phyloP scores from a whole-genome alignment of 2,797 vertebrate genomes.

The Cottoperca gobio region DNA sequence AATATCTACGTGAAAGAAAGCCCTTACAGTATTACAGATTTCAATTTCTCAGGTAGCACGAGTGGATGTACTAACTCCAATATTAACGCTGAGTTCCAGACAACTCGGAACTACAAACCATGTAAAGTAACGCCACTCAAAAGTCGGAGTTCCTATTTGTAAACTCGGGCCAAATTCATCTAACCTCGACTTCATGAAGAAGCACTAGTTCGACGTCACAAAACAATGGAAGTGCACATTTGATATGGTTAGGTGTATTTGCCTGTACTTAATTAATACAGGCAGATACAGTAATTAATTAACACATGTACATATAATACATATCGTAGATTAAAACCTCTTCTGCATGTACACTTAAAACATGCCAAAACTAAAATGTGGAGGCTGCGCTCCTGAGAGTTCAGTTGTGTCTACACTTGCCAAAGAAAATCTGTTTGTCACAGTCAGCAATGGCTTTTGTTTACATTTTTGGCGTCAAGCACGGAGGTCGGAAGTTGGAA shows the following conservation, averaged over 20 bases:
- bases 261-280: no score
- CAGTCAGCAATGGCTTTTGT: background rate
- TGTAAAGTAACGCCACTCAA: background rate
- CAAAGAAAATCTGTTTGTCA: background rate
- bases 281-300: no score
- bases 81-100: background rate
- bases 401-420: background rate
- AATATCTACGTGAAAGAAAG: background rate
- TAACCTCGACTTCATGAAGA: background rate
- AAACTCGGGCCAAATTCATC: no score
- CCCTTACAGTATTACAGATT: background rate
- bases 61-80: background rate
- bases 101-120: background rate
- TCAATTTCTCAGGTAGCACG: background rate
- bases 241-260: no score
- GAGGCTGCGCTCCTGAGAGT: background rate
- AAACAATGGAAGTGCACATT: background rate
- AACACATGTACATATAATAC: background rate
- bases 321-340: background rate
- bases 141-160: no score
- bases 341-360: background rate
- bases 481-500: background rate
- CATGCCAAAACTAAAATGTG: background rate
- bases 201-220: background rate
- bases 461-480: background rate